Base-by-base conservation (phyloP, 2,797 vertebrate species). In the Pipistrellus nathusii region DNA sequence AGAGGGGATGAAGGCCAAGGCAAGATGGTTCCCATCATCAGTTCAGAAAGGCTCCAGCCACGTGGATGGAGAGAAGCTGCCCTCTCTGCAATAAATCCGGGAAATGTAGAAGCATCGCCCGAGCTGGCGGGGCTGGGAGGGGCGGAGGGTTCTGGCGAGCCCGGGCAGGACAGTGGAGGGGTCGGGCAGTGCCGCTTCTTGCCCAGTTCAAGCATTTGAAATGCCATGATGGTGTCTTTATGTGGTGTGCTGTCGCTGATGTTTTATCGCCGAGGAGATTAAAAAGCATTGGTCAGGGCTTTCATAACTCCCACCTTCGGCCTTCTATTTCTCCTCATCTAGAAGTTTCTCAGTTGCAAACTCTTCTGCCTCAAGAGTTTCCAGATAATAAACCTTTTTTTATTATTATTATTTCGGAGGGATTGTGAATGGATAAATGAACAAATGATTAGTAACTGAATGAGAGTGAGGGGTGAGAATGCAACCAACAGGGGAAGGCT, bases 161-260 rank as follows among this genome's bases (percentile, higher is more conserved):
- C 2, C 35, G 4, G 15, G 32, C 27, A 62, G 57, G 68, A n/a
- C 4, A 1, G 83, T 14, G 4, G 12, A 2, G 38, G 18, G 53
- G 11, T 0, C n/a, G 13, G 18, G 14, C 0, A 5, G 76, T 14
- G 18, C 30, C 27, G 17, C 17, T 32, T 8, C 1, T 10, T 30
- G 30, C 23, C 3, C 1, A 20, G 8, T 21, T 18, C 11, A 20
- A 20, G 78, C 59, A 9, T 12, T 13, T 41, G 77, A n/a, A 46
- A 30, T 23, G 32, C 51, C n/a, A 1, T 1, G 8, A 6, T 0
- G 9, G 4, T 15, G 27, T 41, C 38, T 32, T 59, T 4, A 6
- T 27, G 17, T 57, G 15, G 41, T 25, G 51, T 48, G 51, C 7
- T 35, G 15, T 38, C 66, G 38, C 77, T 46, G 38, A 1, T 13